phyloP scores from a whole-genome alignment of 2,888 invertebrate species.

The Nymphalis polychloros region DNA sequence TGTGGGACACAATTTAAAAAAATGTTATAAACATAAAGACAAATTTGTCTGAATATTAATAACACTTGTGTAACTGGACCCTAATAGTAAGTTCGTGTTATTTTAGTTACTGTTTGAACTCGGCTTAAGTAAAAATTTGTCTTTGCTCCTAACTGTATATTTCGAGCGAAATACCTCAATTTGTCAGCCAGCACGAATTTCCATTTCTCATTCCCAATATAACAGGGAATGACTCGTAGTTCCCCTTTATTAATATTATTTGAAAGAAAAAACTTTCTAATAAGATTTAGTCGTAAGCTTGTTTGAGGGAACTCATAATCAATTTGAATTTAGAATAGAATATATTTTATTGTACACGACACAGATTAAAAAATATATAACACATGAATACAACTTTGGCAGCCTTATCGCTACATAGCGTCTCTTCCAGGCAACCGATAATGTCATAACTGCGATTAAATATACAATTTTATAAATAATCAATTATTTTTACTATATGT shows the following conservation, averaged over 20 bases:
- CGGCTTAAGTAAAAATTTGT: constrained; percentile 36
- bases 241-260: constrained; percentile 22
- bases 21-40: background rate
- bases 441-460: no score
- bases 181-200: constrained; percentile 35
- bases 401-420: no score
- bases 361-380: no score
- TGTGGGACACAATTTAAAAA: background rate
- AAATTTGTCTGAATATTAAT: background rate
- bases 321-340: background rate
- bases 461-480: no score
- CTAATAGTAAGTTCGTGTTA: constrained; percentile 44
- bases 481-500: no score
- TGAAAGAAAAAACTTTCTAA: constrained; percentile 1
- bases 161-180: constrained; percentile 40
- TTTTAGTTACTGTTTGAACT: constrained; percentile 53
- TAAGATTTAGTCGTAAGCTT: background rate
- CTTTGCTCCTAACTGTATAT: constrained; percentile 37
- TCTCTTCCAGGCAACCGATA: no score
- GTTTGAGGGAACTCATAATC: background rate
- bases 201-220: constrained; percentile 33
- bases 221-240: constrained; percentile 18
- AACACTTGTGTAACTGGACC: constrained; percentile 6
- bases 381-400: no score
- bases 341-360: no score